Evolutionary conservation across 1,140 invertebrate genomes (phyloP).

Genomic region (Proales similis): DNA sequence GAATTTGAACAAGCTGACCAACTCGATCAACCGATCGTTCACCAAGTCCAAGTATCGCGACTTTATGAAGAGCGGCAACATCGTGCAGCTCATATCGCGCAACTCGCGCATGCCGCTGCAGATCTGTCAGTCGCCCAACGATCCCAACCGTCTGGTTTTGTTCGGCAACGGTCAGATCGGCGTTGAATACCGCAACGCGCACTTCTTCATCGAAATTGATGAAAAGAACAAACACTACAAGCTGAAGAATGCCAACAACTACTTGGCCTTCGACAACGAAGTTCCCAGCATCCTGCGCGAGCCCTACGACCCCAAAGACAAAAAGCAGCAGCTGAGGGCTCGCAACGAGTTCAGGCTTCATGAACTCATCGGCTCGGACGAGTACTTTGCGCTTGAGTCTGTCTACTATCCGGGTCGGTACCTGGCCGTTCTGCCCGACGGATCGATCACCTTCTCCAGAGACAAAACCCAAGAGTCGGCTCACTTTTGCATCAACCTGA

Average conservation of each 20-base stretch:
- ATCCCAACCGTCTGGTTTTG: constrained; percentile 10
- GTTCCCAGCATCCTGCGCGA: constrained; percentile 26
- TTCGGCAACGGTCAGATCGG: constrained; percentile 32
- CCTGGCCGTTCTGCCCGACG: constrained; percentile 25
- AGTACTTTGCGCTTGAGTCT: constrained; percentile 24
- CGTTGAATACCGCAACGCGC: background rate
- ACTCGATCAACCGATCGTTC: constrained; percentile 6
- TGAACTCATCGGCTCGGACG: constrained; percentile 29
- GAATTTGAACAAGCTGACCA: constrained; percentile 8
- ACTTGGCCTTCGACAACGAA: constrained; percentile 16
- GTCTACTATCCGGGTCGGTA: constrained; percentile 27
- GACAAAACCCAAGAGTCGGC: constrained; percentile 9
- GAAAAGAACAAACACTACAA: constrained; percentile 7
- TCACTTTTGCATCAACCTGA: constrained; percentile 23
- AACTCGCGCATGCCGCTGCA: constrained; percentile 8
- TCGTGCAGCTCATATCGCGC: constrained; percentile 11
- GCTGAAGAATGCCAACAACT: constrained; percentile 24
- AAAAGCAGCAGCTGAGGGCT: background rate
- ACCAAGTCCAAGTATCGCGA: constrained; percentile 18
- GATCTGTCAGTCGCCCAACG: constrained; percentile 20
- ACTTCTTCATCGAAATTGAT: constrained; percentile 22
- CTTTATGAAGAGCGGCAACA: constrained; percentile 21
- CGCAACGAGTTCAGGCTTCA: constrained; percentile 32
- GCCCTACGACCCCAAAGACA: background rate
- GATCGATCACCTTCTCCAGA: constrained; percentile 9